Conservation (phyloP, 2,888 invertebrate species). For the Perizoma affinitatum region DNA sequence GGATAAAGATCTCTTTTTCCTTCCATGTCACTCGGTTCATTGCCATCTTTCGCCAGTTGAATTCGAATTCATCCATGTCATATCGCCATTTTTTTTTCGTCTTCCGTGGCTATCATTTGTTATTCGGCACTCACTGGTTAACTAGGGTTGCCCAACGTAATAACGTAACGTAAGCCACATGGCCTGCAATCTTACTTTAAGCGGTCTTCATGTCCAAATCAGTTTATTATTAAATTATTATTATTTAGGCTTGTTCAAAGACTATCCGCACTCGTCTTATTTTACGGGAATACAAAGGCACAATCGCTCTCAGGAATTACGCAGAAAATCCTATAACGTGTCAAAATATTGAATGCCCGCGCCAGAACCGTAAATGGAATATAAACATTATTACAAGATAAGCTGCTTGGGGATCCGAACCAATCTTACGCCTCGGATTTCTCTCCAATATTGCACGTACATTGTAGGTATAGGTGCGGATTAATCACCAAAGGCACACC, state of each 20-base stretch:
- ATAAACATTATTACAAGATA: conserved; percentile 67
- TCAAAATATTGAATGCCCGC: conserved; percentile 37
- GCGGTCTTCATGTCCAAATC: too few relatives aligned
- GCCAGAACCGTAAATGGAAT: conserved; percentile 55
- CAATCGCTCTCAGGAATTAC: conserved; percentile 31
- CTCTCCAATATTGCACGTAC: conserved; percentile 48
- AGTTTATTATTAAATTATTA: too few relatives aligned
- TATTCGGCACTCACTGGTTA: too few relatives aligned
- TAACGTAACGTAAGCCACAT: too few relatives aligned
- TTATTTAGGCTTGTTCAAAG: not conserved
- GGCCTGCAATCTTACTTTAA: too few relatives aligned
- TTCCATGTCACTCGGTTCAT: too few relatives aligned
- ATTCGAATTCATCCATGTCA: too few relatives aligned
- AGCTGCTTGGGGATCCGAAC: conserved; percentile 53
- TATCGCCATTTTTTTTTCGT: too few relatives aligned
- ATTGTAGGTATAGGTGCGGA: conserved; percentile 29
- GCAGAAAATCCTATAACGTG: conserved; percentile 41
- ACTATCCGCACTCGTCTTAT: not conserved
- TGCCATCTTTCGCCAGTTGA: too few relatives aligned
- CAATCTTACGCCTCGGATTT: conserved; percentile 55
- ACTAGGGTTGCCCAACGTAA: too few relatives aligned
- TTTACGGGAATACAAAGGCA: not conserved
- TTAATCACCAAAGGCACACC: conserved; percentile 60
- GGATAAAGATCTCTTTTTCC: too few relatives aligned
- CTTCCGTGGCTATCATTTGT: too few relatives aligned